These are phyloP conservation scores for Listronotus oregonensis DNA, from an alignment of 1,140 invertebrate genomes.

Conservation along the genomic window DNA sequence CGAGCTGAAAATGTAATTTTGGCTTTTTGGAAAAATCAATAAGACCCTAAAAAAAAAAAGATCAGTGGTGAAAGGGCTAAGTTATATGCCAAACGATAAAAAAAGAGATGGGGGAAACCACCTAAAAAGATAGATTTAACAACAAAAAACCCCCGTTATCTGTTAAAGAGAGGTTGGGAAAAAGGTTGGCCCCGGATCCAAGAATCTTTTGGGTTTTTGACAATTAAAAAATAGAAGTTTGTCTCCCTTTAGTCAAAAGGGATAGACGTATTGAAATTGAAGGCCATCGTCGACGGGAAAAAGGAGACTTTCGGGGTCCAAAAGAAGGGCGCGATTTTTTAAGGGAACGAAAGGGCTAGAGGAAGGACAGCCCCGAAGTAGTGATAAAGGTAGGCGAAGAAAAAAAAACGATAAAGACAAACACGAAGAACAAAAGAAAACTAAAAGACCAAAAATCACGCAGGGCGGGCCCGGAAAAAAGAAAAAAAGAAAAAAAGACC, in stretches of 20 bases:
- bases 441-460: conserved; percentile 49
- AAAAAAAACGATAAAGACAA: conserved; percentile 42
- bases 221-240: conserved; percentile 51
- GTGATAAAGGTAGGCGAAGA: conserved; percentile 29
- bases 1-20: conserved; percentile 87
- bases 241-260: conserved; percentile 56
- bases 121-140: conserved; percentile 36
- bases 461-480: conserved; percentile 54
- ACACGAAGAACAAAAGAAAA: conserved; percentile 50
- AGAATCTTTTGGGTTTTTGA: conserved; percentile 56
- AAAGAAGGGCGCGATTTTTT: conserved; percentile 26
- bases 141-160: conserved; percentile 65
- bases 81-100: conserved; percentile 61
- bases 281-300: conserved; percentile 43
- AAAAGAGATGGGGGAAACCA: conserved; percentile 44
- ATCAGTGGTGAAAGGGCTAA: conserved; percentile 69
- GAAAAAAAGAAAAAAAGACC: conserved; percentile 46
- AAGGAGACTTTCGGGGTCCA: conserved; percentile 35
- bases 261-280: conserved; percentile 45
- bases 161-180: conserved; percentile 73
- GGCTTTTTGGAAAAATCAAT: conserved; percentile 79
- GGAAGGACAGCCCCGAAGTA: conserved; percentile 39
- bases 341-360: conserved; percentile 48
- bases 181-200: conserved; percentile 64
- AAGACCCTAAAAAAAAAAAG: conserved; percentile 77